Conservation (phyloP, 2,113 vertebrate genomes). For the Haliaeetus leucogaster region DNA sequence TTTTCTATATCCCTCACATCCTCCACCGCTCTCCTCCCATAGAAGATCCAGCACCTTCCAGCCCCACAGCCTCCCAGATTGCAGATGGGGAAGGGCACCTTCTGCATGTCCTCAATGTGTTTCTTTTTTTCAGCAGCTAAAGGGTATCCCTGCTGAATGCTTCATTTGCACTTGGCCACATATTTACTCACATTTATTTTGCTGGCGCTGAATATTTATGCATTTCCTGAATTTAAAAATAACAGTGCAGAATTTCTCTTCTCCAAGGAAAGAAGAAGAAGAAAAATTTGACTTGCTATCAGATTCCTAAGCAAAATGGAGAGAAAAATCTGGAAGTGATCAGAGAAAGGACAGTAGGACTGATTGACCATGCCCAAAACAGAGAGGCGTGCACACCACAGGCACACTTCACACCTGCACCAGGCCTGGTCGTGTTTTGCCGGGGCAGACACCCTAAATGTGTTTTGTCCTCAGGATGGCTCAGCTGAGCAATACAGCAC, state of each 20-base stretch:
- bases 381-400: neutral
- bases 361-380: neutral
- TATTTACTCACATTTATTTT: neutral
- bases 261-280: neutral
- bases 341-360: neutral
- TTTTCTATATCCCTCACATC: neutral
- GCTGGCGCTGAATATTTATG: neutral
- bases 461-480: neutral
- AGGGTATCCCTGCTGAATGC: neutral
- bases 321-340: neutral
- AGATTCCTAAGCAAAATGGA: neutral
- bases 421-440: neutral
- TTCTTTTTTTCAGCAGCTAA: neutral
- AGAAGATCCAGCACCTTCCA: neutral
- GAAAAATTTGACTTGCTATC: neutral
- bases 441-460: neutral
- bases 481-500: neutral
- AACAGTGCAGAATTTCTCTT: neutral
- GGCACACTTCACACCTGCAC: neutral
- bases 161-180: neutral
- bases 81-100: neutral
- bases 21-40: fast-evolving
- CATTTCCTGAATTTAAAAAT: neutral
- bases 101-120: neutral
- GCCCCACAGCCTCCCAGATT: neutral